Evolutionary conservation across 2,888 invertebrate genomes (phyloP).

Genomic region (Callinectes sapidus): DNA sequence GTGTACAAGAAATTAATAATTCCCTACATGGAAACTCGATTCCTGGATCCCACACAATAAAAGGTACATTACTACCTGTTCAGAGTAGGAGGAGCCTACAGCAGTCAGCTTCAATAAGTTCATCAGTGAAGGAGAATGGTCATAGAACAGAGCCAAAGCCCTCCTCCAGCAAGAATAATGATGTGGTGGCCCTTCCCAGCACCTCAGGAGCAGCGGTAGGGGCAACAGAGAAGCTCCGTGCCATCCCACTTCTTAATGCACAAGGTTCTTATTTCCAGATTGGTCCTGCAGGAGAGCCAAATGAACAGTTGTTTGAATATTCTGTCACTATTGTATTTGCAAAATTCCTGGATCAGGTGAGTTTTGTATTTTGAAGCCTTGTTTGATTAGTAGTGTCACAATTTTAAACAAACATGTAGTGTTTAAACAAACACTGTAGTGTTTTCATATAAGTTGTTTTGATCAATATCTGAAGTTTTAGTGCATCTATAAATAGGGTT

Average conservation of each 20-base stretch:
- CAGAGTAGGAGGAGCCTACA: constrained; percentile 5
- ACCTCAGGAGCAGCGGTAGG: not conserved
- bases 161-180: not conserved
- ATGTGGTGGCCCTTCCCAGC: constrained; percentile 10
- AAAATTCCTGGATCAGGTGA: constrained; percentile 63
- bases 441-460: not conserved
- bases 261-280: constrained; percentile 65
- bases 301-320: constrained; percentile 54
- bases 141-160: not conserved
- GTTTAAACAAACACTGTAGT: not conserved
- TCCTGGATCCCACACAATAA: not conserved
- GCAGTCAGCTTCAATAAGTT: not conserved
- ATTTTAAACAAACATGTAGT: not conserved
- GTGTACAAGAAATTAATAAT: not conserved
- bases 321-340: constrained; percentile 66
- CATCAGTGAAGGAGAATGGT: constrained; percentile 42
- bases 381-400: not conserved
- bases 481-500: not conserved
- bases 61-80: not conserved
- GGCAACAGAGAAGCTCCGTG: not conserved
- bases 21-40: not conserved
- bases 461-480: not conserved
- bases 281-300: constrained; percentile 52
- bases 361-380: not conserved
- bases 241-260: constrained; percentile 48